phyloP scores from a whole-genome alignment of 2,797 vertebrate genomes.

The Myripristis murdjan region DNA sequence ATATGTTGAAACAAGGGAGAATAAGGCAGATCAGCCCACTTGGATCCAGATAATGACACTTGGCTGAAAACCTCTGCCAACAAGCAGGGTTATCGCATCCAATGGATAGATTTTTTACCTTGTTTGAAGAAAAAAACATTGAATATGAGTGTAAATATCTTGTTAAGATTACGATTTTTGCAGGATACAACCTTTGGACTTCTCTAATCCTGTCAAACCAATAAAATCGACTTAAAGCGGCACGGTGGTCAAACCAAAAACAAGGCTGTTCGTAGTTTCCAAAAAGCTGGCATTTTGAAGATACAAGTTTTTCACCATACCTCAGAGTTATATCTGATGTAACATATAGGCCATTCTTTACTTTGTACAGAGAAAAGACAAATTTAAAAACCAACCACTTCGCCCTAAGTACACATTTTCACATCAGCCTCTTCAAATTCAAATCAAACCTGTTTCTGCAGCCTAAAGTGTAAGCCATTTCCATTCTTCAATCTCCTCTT shows the following conservation, averaged over 20 bases:
- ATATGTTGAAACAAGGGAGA: too few relatives aligned
- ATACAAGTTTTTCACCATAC: background rate
- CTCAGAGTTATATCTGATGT: slow-evolving; percentile 14
- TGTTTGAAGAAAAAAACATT: too few relatives aligned
- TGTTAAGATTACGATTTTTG: too few relatives aligned
- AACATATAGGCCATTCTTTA: background rate
- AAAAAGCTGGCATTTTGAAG: too few relatives aligned
- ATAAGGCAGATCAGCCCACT: too few relatives aligned
- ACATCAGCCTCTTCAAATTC: slow-evolving; percentile 56
- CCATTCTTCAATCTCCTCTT: slow-evolving; percentile 33
- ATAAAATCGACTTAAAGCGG: slow-evolving; percentile 7
- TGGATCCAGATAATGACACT: too few relatives aligned
- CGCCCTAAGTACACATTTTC: slow-evolving; percentile 52
- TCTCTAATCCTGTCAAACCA: background rate
- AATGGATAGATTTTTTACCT: too few relatives aligned
- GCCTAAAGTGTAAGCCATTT: slow-evolving; percentile 3
- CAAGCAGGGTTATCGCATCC: too few relatives aligned
- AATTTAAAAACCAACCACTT: slow-evolving; percentile 61
- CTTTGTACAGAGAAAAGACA: slow-evolving; percentile 41
- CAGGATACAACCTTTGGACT: too few relatives aligned
- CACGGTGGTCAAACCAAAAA: background rate
- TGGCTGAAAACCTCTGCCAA: too few relatives aligned
- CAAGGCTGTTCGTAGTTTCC: too few relatives aligned
- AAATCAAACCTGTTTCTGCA: slow-evolving; percentile 40
- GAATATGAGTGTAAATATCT: too few relatives aligned